phyloP scores from a whole-genome alignment of 1,140 invertebrate genomes.

The Schmidtea mediterranea region DNA sequence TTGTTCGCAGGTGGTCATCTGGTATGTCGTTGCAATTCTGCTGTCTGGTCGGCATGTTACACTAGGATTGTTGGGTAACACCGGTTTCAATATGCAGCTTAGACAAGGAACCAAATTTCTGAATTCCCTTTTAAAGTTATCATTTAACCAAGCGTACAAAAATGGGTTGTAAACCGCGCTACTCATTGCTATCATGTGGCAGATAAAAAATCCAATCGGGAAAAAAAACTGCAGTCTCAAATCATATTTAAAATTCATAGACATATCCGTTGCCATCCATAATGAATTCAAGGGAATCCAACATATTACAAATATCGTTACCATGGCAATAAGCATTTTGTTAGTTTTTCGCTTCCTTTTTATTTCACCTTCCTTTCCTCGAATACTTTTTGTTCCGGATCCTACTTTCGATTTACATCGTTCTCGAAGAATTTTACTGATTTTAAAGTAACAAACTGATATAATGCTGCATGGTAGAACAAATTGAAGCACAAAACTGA shows the following conservation, averaged over 20 bases:
- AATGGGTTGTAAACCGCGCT: conserved; percentile 72
- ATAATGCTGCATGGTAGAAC: conserved; percentile 29
- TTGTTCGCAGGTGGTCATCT: no score
- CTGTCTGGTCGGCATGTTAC: no score
- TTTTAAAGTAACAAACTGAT: conserved; percentile 23
- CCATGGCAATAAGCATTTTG: conserved; percentile 27
- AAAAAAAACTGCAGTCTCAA: no score
- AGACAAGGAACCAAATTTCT: no score
- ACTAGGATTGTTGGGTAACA: no score
- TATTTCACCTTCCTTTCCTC: conserved; percentile 12
- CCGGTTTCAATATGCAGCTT: no score
- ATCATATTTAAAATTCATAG: no score
- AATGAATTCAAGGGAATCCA: conserved; percentile 30
- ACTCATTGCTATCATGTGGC: conserved; percentile 75
- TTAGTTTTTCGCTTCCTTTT: conserved; percentile 24
- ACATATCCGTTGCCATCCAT: background rate
- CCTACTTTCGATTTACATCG: conserved; percentile 16
- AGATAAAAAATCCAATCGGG: conserved; percentile 42
- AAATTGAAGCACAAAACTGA: conserved; percentile 30
- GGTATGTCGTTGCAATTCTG: no score
- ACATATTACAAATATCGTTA: conserved; percentile 28
- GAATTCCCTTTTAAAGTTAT: conserved; percentile 88
- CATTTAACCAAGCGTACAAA: conserved; percentile 89
- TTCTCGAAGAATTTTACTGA: conserved; percentile 16
- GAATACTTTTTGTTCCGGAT: conserved; percentile 12